Conservation (phyloP, 1,140 invertebrate species). For the Eueides isabella region DNA sequence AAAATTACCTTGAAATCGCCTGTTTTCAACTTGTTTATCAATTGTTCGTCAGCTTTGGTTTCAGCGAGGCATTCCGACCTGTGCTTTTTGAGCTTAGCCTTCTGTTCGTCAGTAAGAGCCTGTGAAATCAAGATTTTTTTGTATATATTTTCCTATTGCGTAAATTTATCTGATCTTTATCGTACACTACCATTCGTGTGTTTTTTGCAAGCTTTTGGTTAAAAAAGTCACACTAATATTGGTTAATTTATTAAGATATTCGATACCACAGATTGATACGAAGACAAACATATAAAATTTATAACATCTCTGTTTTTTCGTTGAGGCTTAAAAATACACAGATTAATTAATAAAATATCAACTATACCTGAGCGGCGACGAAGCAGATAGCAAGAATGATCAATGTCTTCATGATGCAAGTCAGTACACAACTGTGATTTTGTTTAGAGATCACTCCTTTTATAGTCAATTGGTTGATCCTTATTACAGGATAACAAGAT, state of each 20-base stretch:
- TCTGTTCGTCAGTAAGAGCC: constrained; percentile 80
- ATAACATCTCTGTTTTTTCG: too few relatives aligned
- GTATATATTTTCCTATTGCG: too few relatives aligned
- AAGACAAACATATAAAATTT: too few relatives aligned
- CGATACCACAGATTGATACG: too few relatives aligned
- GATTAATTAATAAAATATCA: background rate
- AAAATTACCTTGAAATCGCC: constrained; percentile 70
- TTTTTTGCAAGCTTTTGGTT: too few relatives aligned
- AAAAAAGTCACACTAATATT: too few relatives aligned
- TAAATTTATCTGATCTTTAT: too few relatives aligned
- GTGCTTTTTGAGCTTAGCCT: constrained; percentile 77
- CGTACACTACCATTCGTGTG: too few relatives aligned
- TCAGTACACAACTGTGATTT: constrained; percentile 34
- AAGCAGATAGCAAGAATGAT: constrained; percentile 41
- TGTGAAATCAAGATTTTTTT: constrained; percentile 41
- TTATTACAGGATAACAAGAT: constrained; percentile 32
- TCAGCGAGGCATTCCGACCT: constrained; percentile 72
- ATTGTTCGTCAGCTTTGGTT: constrained; percentile 63
- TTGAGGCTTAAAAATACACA: too few relatives aligned
- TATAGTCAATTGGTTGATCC: constrained; percentile 40
- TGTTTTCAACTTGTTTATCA: constrained; percentile 71
- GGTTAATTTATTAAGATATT: too few relatives aligned
- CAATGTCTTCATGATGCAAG: constrained; percentile 61
- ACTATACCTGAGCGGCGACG: constrained; percentile 43
- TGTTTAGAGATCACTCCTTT: constrained; percentile 33